Evolutionary conservation across 2,888 invertebrate genomes (phyloP).

Genomic region (Thereva unica): DNA sequence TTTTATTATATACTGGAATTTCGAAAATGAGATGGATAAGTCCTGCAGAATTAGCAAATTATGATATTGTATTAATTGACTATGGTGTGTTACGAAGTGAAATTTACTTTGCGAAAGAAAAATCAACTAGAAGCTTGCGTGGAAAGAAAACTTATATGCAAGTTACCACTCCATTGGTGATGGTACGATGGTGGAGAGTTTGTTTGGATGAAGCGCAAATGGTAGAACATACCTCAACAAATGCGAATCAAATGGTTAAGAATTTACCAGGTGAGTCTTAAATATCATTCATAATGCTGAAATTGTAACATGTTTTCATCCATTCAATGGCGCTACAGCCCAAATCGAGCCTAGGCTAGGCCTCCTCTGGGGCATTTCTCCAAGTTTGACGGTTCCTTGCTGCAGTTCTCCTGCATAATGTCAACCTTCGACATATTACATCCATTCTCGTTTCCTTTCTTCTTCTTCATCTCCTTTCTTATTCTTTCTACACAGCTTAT

Average conservation of each 20-base stretch:
- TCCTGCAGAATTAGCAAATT: constrained; percentile 65
- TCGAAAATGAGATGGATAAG: constrained; percentile 54
- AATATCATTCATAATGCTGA: no score
- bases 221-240: constrained; percentile 66
- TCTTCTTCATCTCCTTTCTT: no score
- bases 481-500: no score
- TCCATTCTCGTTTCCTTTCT: no score
- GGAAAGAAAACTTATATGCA: constrained; percentile 67
- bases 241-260: constrained; percentile 61
- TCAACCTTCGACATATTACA: no score
- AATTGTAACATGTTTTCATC: no score
- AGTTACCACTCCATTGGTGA: constrained; percentile 68
- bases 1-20: constrained; percentile 62
- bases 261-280: constrained; percentile 48
- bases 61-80: constrained; percentile 75
- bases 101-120: constrained; percentile 63
- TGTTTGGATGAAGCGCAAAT: constrained; percentile 82
- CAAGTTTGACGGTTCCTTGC: no score
- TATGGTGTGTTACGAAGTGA: constrained; percentile 69
- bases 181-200: constrained; percentile 76
- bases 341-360: no score
- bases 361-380: no score
- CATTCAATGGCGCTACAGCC: no score
- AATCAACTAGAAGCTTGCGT: constrained; percentile 57
- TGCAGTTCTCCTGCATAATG: no score